phyloP scores from a whole-genome alignment of 2,888 invertebrate species.

The Acrobasis consociella region DNA sequence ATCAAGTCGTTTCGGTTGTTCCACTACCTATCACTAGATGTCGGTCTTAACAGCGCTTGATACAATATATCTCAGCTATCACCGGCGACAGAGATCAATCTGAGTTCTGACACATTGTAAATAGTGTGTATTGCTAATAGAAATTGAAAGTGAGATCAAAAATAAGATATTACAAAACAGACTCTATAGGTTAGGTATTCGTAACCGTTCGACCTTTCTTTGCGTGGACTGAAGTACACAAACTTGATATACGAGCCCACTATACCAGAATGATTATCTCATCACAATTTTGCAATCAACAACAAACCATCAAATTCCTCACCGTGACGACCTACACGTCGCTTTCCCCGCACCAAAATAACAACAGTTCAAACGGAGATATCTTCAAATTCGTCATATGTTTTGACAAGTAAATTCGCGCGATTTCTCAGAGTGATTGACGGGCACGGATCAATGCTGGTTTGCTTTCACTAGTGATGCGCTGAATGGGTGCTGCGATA shows the following conservation, averaged over 20 bases:
- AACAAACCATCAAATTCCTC: neutral
- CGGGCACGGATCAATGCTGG: conserved; percentile 27
- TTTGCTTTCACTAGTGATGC: conserved; percentile 35
- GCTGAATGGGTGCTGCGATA: conserved; percentile 18
- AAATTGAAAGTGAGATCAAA: no score
- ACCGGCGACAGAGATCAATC: no score
- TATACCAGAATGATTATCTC: neutral
- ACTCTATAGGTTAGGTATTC: no score
- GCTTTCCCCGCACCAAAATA: neutral
- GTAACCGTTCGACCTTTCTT: no score
- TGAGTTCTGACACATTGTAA: no score
- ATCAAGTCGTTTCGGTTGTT: no score
- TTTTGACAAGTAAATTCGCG: conserved; percentile 58
- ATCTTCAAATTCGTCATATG: conserved; percentile 53
- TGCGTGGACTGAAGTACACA: no score
- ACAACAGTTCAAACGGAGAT: conserved; percentile 3
- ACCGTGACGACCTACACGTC: neutral
- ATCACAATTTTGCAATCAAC: neutral
- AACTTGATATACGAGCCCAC: neutral
- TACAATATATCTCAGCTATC: no score
- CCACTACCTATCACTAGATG: no score
- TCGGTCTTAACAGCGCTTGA: no score
- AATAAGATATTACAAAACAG: no score
- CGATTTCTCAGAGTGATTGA: conserved; percentile 49
- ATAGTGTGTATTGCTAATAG: no score